Conservation (phyloP, 92 coral and sea anemone genomes). For the Porites evermanni region DNA sequence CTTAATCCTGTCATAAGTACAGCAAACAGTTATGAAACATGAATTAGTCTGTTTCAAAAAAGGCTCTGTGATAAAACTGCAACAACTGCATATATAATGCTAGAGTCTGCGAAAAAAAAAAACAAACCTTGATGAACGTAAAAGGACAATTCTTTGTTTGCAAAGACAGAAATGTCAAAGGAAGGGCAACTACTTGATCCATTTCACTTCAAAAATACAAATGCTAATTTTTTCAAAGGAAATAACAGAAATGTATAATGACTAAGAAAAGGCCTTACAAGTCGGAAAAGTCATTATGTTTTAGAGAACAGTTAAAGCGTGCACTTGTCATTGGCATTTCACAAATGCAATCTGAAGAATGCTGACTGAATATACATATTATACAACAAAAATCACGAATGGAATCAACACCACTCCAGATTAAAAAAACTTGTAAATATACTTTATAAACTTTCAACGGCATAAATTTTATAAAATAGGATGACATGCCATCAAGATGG, state of each 20-base stretch:
- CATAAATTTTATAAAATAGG: background rate
- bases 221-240: too few species aligned
- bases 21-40: background rate
- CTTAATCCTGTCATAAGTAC: background rate
- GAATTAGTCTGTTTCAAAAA: background rate
- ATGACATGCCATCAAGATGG: background rate
- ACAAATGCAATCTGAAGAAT: slow-evolving; percentile 41
- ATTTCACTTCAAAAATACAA: too few species aligned
- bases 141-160: background rate
- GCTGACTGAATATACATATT: background rate
- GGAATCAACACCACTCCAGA: background rate
- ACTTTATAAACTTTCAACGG: background rate
- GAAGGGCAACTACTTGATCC: too few species aligned
- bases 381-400: background rate
- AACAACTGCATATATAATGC: too few species aligned
- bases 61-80: too few species aligned
- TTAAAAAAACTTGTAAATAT: background rate
- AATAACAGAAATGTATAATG: background rate
- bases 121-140: background rate
- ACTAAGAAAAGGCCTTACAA: background rate
- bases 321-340: slow-evolving; percentile 17
- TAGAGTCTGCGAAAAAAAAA: too few species aligned
- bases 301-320: slow-evolving; percentile 3
- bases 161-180: slow-evolving; percentile 2
- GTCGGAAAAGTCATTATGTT: background rate